These are phyloP conservation scores for Pseudomyrmex gracilis DNA, from an alignment of 1,140 invertebrate genomes.

Conservation along the genomic window DNA sequence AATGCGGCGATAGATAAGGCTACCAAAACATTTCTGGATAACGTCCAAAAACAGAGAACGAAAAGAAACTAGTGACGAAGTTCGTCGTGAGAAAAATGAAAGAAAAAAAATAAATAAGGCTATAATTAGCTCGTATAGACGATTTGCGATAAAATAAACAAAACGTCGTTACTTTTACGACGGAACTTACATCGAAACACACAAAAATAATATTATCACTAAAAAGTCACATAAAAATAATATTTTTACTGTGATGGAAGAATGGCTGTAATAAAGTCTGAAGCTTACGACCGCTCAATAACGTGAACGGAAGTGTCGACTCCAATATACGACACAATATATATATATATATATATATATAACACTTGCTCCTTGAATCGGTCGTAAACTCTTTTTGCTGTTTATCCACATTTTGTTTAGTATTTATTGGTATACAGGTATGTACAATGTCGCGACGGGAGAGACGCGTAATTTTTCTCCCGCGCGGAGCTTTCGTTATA, in stretches of 20 bases:
- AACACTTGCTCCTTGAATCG: not conserved
- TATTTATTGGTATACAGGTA: slow-evolving; percentile 82
- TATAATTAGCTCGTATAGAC: too few species aligned
- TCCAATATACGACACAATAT: not conserved
- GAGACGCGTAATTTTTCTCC: slow-evolving; percentile 76
- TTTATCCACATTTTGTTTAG: slow-evolving; percentile 64
- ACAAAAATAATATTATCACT: too few species aligned
- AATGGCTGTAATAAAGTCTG: not conserved
- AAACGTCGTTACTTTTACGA: too few species aligned
- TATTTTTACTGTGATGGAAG: not conserved
- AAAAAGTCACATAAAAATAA: too few species aligned
- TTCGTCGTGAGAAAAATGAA: not conserved
- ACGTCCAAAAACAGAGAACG: not conserved
- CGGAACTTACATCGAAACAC: too few species aligned
- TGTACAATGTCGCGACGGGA: slow-evolving; percentile 77
- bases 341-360: not conserved
- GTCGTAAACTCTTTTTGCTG: not conserved
- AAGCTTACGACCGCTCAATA: slow-evolving; percentile 15
- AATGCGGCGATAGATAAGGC: slow-evolving; percentile 15
- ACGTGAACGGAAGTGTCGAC: not conserved
- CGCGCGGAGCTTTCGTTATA: slow-evolving; percentile 72
- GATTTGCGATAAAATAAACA: too few species aligned
- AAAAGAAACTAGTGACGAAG: not conserved
- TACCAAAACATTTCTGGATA: not conserved
- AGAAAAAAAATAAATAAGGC: not conserved